Evolutionary conservation across 2,113 vertebrate species (phyloP), one percentile per base, ranked within the genome.

Genomic region (Rhinichthys klamathensis): DNA sequence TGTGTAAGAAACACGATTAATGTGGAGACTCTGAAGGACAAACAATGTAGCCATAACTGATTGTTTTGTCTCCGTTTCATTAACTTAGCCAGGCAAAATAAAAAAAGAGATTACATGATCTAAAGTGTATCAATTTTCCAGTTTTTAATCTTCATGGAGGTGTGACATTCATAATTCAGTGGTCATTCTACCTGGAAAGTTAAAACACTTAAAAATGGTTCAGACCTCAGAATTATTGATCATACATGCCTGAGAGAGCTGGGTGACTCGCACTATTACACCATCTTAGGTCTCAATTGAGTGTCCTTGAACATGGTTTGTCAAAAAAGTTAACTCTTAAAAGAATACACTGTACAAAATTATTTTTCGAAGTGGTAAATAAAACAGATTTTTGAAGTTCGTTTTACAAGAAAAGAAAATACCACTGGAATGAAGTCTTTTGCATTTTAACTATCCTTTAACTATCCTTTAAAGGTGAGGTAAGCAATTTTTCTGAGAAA

Each of bases 31-130:
- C 49, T 30, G 54, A 70, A 74, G 67, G 49, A 44, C 86, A 83
- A 87, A 85, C 56, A 72, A 77, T 41, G 30, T 63, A 61, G 60
- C 82, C 72, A 69, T 84, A 72, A 76, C 73, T 76, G 63, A 87
- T 85, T 72, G 30, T 85, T 79, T 75, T 38, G 56, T 44, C 18
- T 30, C 16, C 23, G 25, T 81, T 76, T 51, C 23, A 80, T 84
- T 80, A 49, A 56, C 69, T 46, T 56, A 46, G 79, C 41, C 38
- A 30, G 13, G n/a, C 63, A 27, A 67, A 32, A 67, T 25, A 25
- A 3, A 9, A 16, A 41, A 41, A 44, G 35, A 79, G 56, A 25
- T 63, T 63, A 63, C 56, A 60, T 44, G 25, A 81, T 84, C 32
- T 80, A 46, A 32, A 78, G 44, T 78, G 32, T 54, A 78, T 81